phyloP scores from a whole-genome alignment of 2,888 invertebrate genomes.

The Patella depressa region DNA sequence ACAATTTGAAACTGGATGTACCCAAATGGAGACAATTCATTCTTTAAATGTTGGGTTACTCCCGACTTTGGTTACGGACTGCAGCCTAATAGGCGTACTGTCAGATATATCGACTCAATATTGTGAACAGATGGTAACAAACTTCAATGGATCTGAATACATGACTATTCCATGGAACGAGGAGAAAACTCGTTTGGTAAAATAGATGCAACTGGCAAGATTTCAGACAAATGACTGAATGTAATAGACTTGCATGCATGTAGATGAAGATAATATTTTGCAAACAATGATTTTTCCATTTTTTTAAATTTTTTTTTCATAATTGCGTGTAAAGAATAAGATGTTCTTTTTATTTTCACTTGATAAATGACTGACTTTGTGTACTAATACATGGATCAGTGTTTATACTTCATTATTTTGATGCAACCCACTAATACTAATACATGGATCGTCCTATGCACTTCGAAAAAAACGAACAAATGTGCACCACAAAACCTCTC shows the following conservation, averaged over 20 bases:
- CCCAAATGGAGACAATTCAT: background rate
- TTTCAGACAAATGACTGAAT: constrained; percentile 3
- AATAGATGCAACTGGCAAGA: background rate
- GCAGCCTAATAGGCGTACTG: background rate
- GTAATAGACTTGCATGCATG: background rate
- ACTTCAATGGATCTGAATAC: background rate
- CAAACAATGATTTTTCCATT: background rate
- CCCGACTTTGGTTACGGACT: background rate
- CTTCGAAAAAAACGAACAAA: constrained; percentile 6
- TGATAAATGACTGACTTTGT: background rate
- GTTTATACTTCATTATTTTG: background rate
- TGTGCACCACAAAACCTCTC: constrained; percentile 6
- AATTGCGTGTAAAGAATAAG: background rate
- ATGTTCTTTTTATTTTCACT: background rate
- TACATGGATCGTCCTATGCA: constrained; percentile 11
- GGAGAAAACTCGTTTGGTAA: background rate
- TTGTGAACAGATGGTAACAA: too few species aligned
- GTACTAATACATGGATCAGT: constrained; percentile 1
- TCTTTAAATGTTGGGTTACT: background rate
- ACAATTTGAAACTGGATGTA: background rate
- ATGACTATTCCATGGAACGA: background rate
- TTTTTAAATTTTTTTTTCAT: too few species aligned
- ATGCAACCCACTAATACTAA: background rate
- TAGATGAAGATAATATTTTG: background rate
- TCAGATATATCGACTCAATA: background rate